Base-by-base conservation (phyloP, 2,888 invertebrate genomes). In the Adelognathus sp. region DNA sequence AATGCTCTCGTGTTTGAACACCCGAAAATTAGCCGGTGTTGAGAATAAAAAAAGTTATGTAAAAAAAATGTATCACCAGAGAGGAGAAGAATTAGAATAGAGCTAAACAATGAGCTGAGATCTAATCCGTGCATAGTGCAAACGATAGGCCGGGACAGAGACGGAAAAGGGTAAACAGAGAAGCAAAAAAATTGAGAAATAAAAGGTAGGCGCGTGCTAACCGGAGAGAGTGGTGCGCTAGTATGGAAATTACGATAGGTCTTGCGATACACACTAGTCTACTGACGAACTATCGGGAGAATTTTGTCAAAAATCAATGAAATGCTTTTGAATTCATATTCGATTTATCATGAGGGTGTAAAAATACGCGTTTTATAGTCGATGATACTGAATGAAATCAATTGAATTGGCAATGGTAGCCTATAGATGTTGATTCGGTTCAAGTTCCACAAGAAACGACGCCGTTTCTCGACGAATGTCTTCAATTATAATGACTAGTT, bases 1-100 rank as follows among this genome's bases (percentile, higher is more conserved):
- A 88, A 88, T 88, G 81, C 86, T n/a, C n/a, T 83, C 84, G 85
- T 89, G 89, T 90, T 88, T 90, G 90, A 88, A 90, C 89, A 89
- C 89, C 88, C 87, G 86, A 88, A 86, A 87, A 90, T 89, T 89
- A 88, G 86, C 86, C 84, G 84, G 83, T n/a, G n/a, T n/a, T n/a
- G n/a, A n/a, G 84, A 81, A 82, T 81, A 81, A 84, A 84, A 84
- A 87, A 87, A 81, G 66, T 39, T 33, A 14, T 50, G 56, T 61
- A 71, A 74, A 71, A 81, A 81, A 80, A 80, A 70, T 54, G 66
- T 64, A 58, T 39, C 61, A 69, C 29, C 14, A 71, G 66, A 58
- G 46, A 39, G 27, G 9, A 33, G 31, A 64, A 46, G n/a, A n/a
- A n/a, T n/a, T n/a, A 31, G 41, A 33, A 71, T 67, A 79, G 71